Evolutionary conservation across 2,797 vertebrate species (phyloP), one percentile per base, ranked within the genome.

Genomic region (Philypnodon macrostomus): DNA sequence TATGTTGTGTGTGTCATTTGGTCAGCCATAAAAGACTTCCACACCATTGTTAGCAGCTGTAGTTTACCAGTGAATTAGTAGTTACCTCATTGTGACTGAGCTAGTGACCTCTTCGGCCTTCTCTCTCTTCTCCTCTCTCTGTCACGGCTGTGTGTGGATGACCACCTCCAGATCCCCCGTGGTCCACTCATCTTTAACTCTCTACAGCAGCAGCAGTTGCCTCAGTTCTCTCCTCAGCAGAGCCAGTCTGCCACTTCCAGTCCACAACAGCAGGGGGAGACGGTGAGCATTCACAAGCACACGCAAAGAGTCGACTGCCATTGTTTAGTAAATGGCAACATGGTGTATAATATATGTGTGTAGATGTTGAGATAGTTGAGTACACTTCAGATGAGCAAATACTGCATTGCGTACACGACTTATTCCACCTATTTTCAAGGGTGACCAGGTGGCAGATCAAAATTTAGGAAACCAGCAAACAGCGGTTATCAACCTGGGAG

Each of bases 401-500:
- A n/a, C n/a, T n/a, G n/a, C n/a, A n/a, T n/a, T n/a, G n/a, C n/a
- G n/a, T n/a, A n/a, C n/a, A n/a, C n/a, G n/a, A n/a, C n/a, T n/a
- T n/a, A n/a, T 15, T 34, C 11, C 4, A 4, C 17, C 32, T 21
- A 23, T 2, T 31, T 36, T 74, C 63, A 83, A 99, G 95, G 87
- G 87, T 59, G 95, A 98, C 66, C 92, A 92, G 83, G 89, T 83
- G 57, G 86, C 92, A 53, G 96, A 98, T 79, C 93, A 93, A 77
- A 88, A 89, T 79, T 86, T 96, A 79, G 88, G 91, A 70, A 90
- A 93, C 78, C 96, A 96, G 75, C 95, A 96, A 75, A 91, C 94
- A 9, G 93, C 95, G 29, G 92, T 95, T 71, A 93, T 98, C 84
- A 97, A 97, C 82, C 90, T 98, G 62, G 95, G 94, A 80, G 91